phyloP scores from a whole-genome alignment of 2,888 invertebrate species.

The Acanthosepion lycidas region DNA sequence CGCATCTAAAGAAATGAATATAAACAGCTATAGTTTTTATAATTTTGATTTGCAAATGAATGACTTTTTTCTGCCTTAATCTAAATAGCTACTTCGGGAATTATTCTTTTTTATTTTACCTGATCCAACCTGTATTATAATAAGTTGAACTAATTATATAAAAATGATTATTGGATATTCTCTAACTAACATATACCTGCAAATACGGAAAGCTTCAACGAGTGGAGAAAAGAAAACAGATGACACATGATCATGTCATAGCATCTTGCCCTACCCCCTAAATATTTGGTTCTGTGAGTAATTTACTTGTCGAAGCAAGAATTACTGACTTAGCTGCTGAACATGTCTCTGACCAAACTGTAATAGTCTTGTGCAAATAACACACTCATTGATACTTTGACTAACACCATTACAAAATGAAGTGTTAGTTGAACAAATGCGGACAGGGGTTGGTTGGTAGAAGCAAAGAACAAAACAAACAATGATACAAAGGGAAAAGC shows the following conservation, averaged over 20 bases:
- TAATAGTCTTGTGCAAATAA: constrained; percentile 33
- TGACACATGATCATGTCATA: neutral
- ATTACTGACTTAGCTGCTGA: neutral
- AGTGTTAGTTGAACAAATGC: neutral
- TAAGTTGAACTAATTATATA: too few relatives aligned
- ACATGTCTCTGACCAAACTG: neutral
- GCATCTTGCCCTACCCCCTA: neutral
- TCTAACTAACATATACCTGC: too few relatives aligned
- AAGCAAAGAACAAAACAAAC: neutral
- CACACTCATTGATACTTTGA: neutral
- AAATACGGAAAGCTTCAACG: neutral
- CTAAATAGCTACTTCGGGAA: too few relatives aligned
- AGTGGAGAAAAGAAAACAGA: neutral
- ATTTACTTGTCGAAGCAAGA: neutral
- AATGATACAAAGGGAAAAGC: neutral
- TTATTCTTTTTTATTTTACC: too few relatives aligned
- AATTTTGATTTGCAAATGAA: too few relatives aligned
- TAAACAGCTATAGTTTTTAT: too few relatives aligned
- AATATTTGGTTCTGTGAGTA: neutral
- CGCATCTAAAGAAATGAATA: too few relatives aligned
- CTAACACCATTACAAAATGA: constrained; percentile 21
- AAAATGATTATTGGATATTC: too few relatives aligned
- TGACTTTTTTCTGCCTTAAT: too few relatives aligned
- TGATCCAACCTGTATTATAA: too few relatives aligned
- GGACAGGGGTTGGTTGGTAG: neutral